phyloP scores from a whole-genome alignment of 2,888 invertebrate genomes.

The Dicranocentrus wangi region DNA sequence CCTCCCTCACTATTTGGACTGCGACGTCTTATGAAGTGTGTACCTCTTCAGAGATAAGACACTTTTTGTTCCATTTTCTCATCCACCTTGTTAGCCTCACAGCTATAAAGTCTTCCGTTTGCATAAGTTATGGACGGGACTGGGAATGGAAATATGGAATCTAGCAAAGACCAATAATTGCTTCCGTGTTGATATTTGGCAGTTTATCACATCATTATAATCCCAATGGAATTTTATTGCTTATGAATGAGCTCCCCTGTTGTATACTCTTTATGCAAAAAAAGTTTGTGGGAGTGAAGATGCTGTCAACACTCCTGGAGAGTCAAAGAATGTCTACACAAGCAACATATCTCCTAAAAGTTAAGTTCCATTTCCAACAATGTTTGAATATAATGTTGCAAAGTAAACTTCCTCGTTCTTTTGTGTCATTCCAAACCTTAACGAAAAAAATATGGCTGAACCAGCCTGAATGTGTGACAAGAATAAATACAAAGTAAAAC shows the following conservation, averaged over 20 bases:
- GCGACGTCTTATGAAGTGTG: no score
- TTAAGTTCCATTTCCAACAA: neutral
- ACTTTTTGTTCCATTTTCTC: neutral
- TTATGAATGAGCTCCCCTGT: neutral
- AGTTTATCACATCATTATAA: constrained; percentile 56
- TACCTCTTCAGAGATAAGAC: neutral
- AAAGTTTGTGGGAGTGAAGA: neutral
- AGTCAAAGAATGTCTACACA: neutral
- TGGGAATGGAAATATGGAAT: neutral
- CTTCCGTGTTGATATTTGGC: constrained; percentile 57
- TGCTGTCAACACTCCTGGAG: neutral
- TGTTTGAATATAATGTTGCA: neutral
- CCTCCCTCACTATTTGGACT: constrained; percentile 16
- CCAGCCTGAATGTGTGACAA: no score
- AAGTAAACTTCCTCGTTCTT: constrained; percentile 4
- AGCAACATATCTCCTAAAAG: no score
- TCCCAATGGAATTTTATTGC: constrained; percentile 35
- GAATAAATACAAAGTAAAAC: no score
- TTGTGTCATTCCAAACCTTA: no score
- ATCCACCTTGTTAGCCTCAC: neutral
- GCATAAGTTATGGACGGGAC: neutral
- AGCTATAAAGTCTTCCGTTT: neutral
- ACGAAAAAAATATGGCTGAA: no score
- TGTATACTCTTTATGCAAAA: neutral
- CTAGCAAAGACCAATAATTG: constrained; percentile 10